Percentiles rank a stretch among this genome's conserved stretches.
Conservation (phyloP, 2,888 invertebrate genomes). For the Spisula subtruncata region DNA sequence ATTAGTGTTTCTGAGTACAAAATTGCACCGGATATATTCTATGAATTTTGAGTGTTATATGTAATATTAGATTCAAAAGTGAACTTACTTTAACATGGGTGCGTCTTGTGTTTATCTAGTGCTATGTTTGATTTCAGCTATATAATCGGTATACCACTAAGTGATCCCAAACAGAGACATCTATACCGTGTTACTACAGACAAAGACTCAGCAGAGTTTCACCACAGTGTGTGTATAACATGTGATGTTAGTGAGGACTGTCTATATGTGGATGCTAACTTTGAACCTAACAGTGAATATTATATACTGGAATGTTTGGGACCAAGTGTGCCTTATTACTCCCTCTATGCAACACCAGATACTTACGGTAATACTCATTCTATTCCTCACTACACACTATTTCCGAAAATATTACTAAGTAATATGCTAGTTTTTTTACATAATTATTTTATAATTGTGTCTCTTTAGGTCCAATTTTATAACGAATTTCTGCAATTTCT, state of each 20-base stretch:
- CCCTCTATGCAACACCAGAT: constrained; percentile 65
- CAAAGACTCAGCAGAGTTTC: constrained; percentile 52
- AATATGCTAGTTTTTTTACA: too few relatives aligned
- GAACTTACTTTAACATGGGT: too few relatives aligned
- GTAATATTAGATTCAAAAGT: too few relatives aligned
- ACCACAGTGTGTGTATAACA: constrained; percentile 91
- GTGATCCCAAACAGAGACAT: constrained; percentile 50
- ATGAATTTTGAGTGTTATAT: too few relatives aligned
- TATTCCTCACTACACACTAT: too few relatives aligned
- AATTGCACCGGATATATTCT: too few relatives aligned
- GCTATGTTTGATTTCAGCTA: constrained; percentile 39
- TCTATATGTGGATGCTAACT: constrained; percentile 91
- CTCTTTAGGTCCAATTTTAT: too few relatives aligned
- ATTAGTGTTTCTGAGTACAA: too few relatives aligned
- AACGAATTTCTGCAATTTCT: too few relatives aligned
- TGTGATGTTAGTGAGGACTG: constrained; percentile 94
- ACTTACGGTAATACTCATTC: constrained; percentile 32
- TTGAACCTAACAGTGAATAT: constrained; percentile 91
- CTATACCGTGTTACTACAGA: constrained; percentile 72
- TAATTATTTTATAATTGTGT: too few relatives aligned
- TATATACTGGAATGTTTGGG: constrained; percentile 97
- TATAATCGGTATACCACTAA: constrained; percentile 49
- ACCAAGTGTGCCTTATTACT: constrained; percentile 92
- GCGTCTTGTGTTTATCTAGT: too few relatives aligned
- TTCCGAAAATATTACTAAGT: too few relatives aligned